phyloP scores from a whole-genome alignment of 1,140 invertebrate genomes.

The Aphelenchoides besseyi region DNA sequence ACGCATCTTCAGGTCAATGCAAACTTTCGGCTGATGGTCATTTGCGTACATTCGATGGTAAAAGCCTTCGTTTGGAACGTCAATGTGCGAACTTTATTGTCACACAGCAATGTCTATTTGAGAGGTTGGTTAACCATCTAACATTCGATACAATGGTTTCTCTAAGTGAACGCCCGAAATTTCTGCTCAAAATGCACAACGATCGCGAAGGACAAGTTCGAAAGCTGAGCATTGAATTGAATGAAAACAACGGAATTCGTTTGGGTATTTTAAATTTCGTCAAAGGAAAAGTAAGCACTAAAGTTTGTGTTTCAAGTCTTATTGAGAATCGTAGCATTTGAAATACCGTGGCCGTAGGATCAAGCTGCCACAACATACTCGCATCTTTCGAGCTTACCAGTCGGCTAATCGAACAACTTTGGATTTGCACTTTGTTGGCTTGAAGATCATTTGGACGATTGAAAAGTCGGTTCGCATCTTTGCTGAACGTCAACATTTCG shows the following conservation, averaged over 20 bases:
- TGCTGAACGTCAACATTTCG: neutral
- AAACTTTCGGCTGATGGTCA: conserved; percentile 4
- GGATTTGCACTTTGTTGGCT: neutral
- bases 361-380: conserved; percentile 1
- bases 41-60: conserved; percentile 13
- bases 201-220: neutral
- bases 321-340: neutral
- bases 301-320: neutral
- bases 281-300: conserved; percentile 5
- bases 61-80: neutral
- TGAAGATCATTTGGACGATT: neutral
- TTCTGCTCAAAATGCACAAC: neutral
- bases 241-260: conserved; percentile 14
- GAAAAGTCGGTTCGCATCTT: neutral
- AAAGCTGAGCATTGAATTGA: neutral
- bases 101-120: conserved; percentile 9
- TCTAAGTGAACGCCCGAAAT: neutral
- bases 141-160: neutral
- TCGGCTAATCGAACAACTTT: neutral
- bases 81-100: neutral
- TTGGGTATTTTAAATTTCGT: conserved; percentile 18
- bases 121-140: neutral
- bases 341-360: conserved; percentile 18
- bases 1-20: neutral
- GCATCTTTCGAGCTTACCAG: neutral